Conservation (phyloP, 2,888 invertebrate genomes). For the Doris montereyensis region DNA sequence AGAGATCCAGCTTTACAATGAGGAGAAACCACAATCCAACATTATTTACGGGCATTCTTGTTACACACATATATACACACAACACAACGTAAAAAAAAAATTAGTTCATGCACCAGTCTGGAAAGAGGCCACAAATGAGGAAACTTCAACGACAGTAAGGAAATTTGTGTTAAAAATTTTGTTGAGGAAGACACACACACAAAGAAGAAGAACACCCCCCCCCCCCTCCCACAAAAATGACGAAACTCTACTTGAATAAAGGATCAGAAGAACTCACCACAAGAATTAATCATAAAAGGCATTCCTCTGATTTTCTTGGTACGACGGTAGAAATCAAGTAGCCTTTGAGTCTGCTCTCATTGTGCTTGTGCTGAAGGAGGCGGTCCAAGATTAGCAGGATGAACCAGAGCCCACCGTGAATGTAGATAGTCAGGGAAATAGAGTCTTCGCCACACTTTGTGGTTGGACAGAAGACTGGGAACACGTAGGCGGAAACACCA, state of each 20-base stretch:
- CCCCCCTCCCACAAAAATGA: too few relatives aligned
- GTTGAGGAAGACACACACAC: too few relatives aligned
- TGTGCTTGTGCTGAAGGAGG: constrained; percentile 58
- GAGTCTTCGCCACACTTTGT: constrained; percentile 45
- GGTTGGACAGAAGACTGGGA: constrained; percentile 51
- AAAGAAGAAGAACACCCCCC: too few relatives aligned
- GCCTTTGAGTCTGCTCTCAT: constrained; percentile 58
- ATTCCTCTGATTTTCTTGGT: constrained; percentile 58
- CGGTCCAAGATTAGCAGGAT: constrained; percentile 56
- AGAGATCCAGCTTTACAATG: too few relatives aligned
- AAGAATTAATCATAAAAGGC: constrained; percentile 60
- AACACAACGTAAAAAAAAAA: too few relatives aligned
- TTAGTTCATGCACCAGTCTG: too few relatives aligned
- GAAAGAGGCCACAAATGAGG: too few relatives aligned
- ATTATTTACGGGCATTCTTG: too few relatives aligned
- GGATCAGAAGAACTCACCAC: constrained; percentile 49
- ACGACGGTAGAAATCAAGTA: constrained; percentile 65
- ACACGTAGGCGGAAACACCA: constrained; percentile 52
- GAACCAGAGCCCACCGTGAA: constrained; percentile 62
- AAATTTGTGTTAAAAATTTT: too few relatives aligned
- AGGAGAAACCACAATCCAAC: too few relatives aligned
- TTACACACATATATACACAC: too few relatives aligned
- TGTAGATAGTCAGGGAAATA: constrained; percentile 54
- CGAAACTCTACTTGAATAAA: neutral
- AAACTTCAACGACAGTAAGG: too few relatives aligned